These are phyloP conservation scores for Dendroctonus valens DNA, from an alignment of 1,140 invertebrate genomes.

Conservation along the genomic window DNA sequence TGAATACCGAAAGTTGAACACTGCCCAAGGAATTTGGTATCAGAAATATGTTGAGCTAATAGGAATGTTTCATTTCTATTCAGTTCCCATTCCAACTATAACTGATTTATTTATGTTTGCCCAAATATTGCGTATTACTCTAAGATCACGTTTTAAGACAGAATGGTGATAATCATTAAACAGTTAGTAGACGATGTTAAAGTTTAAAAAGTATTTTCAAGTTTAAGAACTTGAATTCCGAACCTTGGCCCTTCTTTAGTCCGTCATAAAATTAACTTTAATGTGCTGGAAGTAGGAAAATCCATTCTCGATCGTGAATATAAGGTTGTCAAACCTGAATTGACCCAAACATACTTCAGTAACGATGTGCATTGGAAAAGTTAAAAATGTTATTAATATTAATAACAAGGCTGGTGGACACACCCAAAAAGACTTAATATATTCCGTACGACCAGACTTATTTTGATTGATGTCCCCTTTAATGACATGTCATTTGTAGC, in stretches of 20 bases:
- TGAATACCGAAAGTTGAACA: background rate
- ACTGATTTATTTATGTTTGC: too few species aligned
- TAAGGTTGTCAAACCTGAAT: slow-evolving; percentile 9
- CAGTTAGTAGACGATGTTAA: too few species aligned
- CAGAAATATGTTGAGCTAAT: background rate
- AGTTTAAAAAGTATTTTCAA: too few species aligned
- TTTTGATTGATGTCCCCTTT: slow-evolving; percentile 20
- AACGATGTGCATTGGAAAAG: slow-evolving; percentile 15
- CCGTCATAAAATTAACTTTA: background rate
- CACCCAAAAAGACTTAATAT: slow-evolving; percentile 21
- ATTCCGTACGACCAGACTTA: slow-evolving; percentile 20
- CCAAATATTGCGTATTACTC: too few species aligned
- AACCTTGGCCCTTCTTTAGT: too few species aligned
- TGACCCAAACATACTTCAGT: slow-evolving; percentile 7
- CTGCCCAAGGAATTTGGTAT: background rate
- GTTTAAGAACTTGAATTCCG: too few species aligned
- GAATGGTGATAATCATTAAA: too few species aligned
- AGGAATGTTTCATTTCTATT: too few species aligned
- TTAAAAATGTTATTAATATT: slow-evolving; percentile 25
- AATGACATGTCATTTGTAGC: slow-evolving; percentile 14
- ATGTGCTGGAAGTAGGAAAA: background rate
- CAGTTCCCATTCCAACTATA: too few species aligned
- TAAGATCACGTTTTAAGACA: too few species aligned
- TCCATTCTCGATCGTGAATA: too few species aligned
- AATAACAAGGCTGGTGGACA: slow-evolving; percentile 24